Percentiles rank a stretch among this genome's conserved stretches.
phyloP scores from a whole-genome alignment of 2,888 invertebrate genomes.

The Frankliniella fusca region DNA sequence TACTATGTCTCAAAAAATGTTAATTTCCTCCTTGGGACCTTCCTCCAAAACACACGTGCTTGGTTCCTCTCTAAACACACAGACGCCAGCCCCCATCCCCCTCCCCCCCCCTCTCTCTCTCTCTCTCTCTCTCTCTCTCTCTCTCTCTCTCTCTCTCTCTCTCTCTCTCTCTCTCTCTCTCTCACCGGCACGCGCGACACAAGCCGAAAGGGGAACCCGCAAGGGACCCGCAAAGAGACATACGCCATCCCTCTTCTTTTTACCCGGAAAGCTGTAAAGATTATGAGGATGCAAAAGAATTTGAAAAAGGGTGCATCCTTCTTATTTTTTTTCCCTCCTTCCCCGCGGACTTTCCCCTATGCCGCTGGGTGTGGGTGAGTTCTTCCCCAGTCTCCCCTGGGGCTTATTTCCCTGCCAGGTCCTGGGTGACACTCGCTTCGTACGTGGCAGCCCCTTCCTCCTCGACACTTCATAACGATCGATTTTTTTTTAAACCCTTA shows the following conservation, averaged over 20 bases:
- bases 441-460: background rate
- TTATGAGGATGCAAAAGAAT: constrained; percentile 26
- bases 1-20: constrained; percentile 22
- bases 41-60: background rate
- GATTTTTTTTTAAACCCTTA: background rate
- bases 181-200: background rate
- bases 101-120: background rate
- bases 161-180: background rate
- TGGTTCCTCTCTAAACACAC: background rate
- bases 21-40: background rate
- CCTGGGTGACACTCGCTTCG: constrained; percentile 4
- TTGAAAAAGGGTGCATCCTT: background rate
- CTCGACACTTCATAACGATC: constrained; percentile 15
- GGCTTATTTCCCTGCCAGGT: background rate
- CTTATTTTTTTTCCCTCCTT: background rate
- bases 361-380: background rate
- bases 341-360: background rate
- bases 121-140: background rate
- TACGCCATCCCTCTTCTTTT: constrained; percentile 15
- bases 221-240: constrained; percentile 22
- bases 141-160: background rate
- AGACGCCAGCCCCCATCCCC: background rate
- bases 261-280: constrained; percentile 26
- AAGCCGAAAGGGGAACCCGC: background rate
- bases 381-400: background rate